These are phyloP conservation scores for Thyatira batis DNA, from an alignment of 2,888 invertebrate species.

Conservation along the genomic window DNA sequence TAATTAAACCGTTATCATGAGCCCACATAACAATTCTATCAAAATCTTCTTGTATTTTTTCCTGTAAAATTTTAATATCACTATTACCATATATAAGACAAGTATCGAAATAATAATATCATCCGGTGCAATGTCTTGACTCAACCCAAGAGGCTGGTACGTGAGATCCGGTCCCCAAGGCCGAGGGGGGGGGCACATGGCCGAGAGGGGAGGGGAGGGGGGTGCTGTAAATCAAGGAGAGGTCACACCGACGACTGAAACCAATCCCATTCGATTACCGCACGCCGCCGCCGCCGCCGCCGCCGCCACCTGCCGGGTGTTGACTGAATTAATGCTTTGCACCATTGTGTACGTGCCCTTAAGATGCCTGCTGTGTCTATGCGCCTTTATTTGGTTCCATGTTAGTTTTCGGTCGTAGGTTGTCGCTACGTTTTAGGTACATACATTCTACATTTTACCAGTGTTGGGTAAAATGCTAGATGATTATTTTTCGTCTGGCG, in stretches of 20 bases:
- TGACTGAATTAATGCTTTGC: slow-evolving; percentile 39
- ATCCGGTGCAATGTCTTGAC: not conserved
- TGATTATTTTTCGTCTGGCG: too few species aligned
- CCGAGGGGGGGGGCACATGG: not conserved
- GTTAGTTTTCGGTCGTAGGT: not conserved
- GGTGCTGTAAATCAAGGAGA: slow-evolving; percentile 42
- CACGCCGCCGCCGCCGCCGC: not conserved
- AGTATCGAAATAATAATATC: too few species aligned
- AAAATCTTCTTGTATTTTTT: too few species aligned
- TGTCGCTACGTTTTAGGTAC: too few species aligned
- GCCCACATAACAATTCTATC: too few species aligned
- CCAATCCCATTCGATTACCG: slow-evolving; percentile 51
- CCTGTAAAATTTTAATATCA: too few species aligned
- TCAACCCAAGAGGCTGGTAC: not conserved
- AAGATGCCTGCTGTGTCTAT: not conserved
- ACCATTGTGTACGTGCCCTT: slow-evolving; percentile 7
- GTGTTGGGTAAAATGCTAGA: too few species aligned
- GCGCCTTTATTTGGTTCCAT: not conserved
- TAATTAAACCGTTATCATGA: too few species aligned
- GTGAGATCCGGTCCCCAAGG: not conserved
- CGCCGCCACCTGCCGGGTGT: slow-evolving; percentile 27
- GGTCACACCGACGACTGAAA: slow-evolving; percentile 28
- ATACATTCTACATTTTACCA: too few species aligned
- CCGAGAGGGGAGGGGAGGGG: not conserved
- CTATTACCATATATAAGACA: too few species aligned